phyloP scores from a whole-genome alignment of 2,888 invertebrate genomes.

The Nowickia ferox region DNA sequence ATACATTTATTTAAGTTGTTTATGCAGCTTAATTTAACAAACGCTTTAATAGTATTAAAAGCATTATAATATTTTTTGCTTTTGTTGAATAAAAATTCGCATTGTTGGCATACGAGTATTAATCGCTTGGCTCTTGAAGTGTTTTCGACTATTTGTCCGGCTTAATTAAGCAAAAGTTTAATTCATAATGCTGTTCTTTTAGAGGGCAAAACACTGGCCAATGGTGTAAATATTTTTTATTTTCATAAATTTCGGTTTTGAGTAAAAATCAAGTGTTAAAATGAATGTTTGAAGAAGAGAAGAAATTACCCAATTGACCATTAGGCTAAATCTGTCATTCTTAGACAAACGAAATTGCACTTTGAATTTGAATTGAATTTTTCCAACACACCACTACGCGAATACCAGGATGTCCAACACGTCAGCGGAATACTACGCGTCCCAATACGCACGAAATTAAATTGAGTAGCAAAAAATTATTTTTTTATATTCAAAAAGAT shows the following conservation, averaged over 20 bases:
- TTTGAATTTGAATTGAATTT: too few relatives aligned
- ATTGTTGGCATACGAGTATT: neutral
- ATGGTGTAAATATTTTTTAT: neutral
- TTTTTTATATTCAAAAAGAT: too few relatives aligned
- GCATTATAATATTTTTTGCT: neutral
- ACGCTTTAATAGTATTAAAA: slow-evolving; percentile 19
- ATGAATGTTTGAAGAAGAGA: too few relatives aligned
- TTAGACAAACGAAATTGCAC: too few relatives aligned
- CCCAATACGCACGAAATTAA: too few relatives aligned
- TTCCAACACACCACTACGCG: too few relatives aligned
- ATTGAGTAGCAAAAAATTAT: too few relatives aligned
- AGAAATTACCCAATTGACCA: too few relatives aligned
- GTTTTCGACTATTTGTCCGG: slow-evolving; percentile 23
- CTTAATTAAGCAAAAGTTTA: slow-evolving; percentile 27
- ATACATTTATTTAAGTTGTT: neutral
- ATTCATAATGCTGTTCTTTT: slow-evolving; percentile 4
- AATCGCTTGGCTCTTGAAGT: neutral
- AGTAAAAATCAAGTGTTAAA: neutral
- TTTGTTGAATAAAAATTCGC: neutral
- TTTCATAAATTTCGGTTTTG: neutral
- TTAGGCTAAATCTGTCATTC: too few relatives aligned
- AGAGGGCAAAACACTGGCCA: neutral
- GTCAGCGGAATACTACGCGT: too few relatives aligned
- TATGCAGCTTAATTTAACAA: neutral
- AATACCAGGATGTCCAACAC: too few relatives aligned